phyloP scores from a whole-genome alignment of 2,888 invertebrate species.

The Drosophila setosimentum region DNA sequence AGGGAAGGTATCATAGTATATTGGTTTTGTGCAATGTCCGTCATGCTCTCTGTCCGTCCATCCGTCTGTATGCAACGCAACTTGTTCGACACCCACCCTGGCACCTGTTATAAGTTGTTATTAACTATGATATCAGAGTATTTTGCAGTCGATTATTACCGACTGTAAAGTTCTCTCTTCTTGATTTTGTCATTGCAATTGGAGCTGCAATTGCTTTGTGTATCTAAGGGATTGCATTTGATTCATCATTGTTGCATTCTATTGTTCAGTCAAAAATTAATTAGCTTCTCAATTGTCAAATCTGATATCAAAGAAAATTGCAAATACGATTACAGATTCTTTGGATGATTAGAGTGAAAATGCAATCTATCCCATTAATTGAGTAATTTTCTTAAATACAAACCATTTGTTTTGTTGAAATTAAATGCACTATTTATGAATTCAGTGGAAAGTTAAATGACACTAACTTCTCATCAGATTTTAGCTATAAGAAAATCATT shows the following conservation, averaged over 20 bases:
- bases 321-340: neutral
- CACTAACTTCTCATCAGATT: neutral
- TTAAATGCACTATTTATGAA: neutral
- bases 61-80: neutral
- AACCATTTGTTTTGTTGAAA: neutral
- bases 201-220: neutral
- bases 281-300: neutral
- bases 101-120: rapidly evolving
- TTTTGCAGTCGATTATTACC: neutral
- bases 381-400: neutral
- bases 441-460: neutral
- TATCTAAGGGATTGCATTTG: neutral
- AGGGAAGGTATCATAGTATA: neutral
- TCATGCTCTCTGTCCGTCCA: no score
- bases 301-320: neutral
- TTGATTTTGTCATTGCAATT: neutral
- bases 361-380: neutral
- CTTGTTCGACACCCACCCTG: neutral
- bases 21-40: neutral
- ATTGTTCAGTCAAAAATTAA: constrained; percentile 1
- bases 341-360: neutral
- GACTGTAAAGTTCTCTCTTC: neutral
- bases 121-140: neutral
- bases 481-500: neutral
- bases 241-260: neutral